phyloP scores from a whole-genome alignment of 2,888 invertebrate genomes.

The Tridacna crocea region DNA sequence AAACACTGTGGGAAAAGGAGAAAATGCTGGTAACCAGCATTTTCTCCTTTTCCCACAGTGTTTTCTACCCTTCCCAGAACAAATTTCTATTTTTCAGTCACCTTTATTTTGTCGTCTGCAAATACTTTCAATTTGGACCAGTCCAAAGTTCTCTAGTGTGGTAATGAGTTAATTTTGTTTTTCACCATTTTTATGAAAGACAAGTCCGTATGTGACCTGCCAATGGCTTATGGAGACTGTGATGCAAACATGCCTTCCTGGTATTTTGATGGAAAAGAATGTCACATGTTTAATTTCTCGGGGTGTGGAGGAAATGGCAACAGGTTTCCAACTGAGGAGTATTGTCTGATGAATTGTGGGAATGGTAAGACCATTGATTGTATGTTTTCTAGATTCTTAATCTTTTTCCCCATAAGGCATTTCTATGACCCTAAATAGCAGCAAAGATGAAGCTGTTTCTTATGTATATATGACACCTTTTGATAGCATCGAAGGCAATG shows the following conservation, averaged over 20 bases:
- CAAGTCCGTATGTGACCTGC: constrained; percentile 19
- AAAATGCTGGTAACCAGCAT: constrained; percentile 2
- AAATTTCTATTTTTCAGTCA: too few species aligned
- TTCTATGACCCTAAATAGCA: background rate
- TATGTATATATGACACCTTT: too few species aligned
- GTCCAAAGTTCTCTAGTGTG: too few species aligned
- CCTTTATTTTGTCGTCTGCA: too few species aligned
- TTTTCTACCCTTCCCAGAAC: too few species aligned
- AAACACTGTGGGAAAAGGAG: constrained; percentile 4
- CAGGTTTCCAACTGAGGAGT: constrained; percentile 22
- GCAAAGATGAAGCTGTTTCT: background rate
- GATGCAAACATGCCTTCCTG: constrained; percentile 13
- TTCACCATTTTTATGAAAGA: constrained; percentile 3
- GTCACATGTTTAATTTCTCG: constrained; percentile 35
- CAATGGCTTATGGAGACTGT: constrained; percentile 29
- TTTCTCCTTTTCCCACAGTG: constrained; percentile 7
- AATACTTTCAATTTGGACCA: too few species aligned
- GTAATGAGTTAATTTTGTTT: background rate
- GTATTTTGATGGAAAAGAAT: constrained; percentile 25
- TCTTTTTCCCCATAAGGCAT: background rate
- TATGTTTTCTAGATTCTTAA: too few species aligned
- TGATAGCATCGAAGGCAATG: too few species aligned
- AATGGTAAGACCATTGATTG: constrained; percentile 14
- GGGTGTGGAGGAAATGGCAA: constrained; percentile 41
- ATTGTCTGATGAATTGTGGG: constrained; percentile 26